A percentile compares a stretch with the other conserved stretches of the same genome.
Evolutionary conservation across 2,113 vertebrate species (phyloP).

Genomic region (Neomonachus schauinslandi): DNA sequence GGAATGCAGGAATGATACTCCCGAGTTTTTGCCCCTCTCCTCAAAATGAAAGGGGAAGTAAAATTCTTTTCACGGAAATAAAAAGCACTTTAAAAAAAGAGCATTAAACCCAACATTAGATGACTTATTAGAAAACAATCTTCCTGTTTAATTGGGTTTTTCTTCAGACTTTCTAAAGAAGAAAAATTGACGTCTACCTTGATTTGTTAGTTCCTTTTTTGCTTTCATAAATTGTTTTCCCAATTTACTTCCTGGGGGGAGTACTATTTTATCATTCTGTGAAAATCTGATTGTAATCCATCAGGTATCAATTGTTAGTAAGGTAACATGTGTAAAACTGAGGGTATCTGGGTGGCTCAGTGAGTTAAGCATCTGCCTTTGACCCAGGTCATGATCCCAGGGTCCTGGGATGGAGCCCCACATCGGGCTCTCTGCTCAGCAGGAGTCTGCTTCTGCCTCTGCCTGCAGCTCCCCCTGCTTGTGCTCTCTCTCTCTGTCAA

Average conservation of each 20-base stretch:
- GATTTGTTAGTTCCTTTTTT: slow-evolving; percentile 44
- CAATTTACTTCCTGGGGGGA: slow-evolving; percentile 2
- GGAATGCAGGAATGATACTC: not conserved
- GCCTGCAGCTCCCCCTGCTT: not conserved
- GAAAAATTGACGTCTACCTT: slow-evolving; percentile 29
- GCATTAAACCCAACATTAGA: not conserved
- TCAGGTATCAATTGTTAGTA: not conserved
- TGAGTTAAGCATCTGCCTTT: not conserved
- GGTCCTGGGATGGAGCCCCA: too few relatives aligned
- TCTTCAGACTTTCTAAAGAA: slow-evolving; percentile 62
- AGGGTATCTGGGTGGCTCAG: too few relatives aligned
- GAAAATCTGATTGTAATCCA: not conserved
- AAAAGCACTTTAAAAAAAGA: not conserved
- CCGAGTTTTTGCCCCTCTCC: not conserved
- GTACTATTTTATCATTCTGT: slow-evolving; percentile 18
- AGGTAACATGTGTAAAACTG: not conserved
- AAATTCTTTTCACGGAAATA: slow-evolving; percentile 60
- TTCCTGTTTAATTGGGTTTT: slow-evolving; percentile 41
- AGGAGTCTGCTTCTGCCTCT: not conserved
- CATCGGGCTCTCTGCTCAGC: not conserved
- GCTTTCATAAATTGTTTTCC: slow-evolving; percentile 37
- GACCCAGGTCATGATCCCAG: not conserved
- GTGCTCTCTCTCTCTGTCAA: not conserved
- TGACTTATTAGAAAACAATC: slow-evolving; percentile 44
- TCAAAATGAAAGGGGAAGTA: slow-evolving; percentile 41